Percentiles rank a stretch among this genome's conserved stretches.
Evolutionary conservation across 2,888 invertebrate species (phyloP).

Genomic region (Sisyra terminalis): DNA sequence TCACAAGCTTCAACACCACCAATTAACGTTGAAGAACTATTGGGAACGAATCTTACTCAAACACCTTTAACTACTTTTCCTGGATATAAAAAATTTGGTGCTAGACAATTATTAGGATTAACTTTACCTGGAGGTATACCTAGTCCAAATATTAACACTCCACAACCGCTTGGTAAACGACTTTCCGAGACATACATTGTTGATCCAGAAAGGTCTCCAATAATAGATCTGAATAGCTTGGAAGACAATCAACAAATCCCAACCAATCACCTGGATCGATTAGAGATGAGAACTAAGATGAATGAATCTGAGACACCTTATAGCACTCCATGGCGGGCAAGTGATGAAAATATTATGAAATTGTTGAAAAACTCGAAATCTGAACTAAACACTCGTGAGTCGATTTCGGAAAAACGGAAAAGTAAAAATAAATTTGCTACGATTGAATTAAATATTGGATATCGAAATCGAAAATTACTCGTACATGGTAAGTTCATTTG

Average conservation of each 20-base stretch:
- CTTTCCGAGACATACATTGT: conserved; percentile 9
- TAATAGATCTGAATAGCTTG: conserved; percentile 23
- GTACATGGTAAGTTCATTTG: conserved; percentile 25
- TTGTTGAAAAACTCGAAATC: conserved; percentile 1
- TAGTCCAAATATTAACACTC: conserved; percentile 19
- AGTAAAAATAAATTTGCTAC: conserved; percentile 7
- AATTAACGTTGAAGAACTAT: conserved; percentile 8
- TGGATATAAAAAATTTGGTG: conserved; percentile 2
- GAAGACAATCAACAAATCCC: not conserved
- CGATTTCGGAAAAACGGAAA: not conserved
- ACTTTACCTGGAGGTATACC: conserved; percentile 24
- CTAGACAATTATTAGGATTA: conserved; percentile 11
- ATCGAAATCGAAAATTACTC: conserved; percentile 20
- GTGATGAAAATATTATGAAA: not conserved
- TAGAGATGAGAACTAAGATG: not conserved
- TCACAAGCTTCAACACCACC: conserved; percentile 1
- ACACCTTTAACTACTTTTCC: conserved; percentile 7
- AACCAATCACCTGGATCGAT: not conserved
- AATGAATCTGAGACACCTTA: not conserved
- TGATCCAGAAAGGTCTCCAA: conserved; percentile 15
- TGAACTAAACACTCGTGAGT: conserved; percentile 9
- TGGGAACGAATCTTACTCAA: conserved; percentile 9
- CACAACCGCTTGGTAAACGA: conserved; percentile 26
- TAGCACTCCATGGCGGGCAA: not conserved
- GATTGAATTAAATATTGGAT: conserved; percentile 25